Evolutionary conservation across 2,888 invertebrate species (phyloP), one percentile per base, ranked within the genome.

Genomic region (Eupithecia dodoneata): DNA sequence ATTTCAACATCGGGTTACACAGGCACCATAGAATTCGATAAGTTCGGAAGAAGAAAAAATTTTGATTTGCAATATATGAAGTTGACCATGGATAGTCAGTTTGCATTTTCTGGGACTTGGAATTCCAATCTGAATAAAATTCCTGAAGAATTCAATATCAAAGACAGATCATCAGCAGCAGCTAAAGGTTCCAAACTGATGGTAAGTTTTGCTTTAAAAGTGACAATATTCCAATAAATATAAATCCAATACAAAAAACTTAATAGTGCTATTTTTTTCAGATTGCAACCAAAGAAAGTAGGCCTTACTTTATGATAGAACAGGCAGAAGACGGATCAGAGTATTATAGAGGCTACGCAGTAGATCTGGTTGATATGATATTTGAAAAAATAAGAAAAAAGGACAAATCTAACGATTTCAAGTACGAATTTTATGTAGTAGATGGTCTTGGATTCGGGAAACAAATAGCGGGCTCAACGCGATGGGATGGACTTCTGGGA

Each of bases 291-390:
- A 90, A 85, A 79, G 81, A 79, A 71, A 89, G 87, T 3, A 81
- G 84, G 80, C 94, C 94, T 3, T 95, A 94, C 82, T 92, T 91
- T 73, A 84, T 89, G 73, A 79, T 85, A 71, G 72, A 79, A 15
- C 82, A 86, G 30, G 79, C 81, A 15, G 87, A 88, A 49, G 90
- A 90, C 41, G 91, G 89, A 2, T 85, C 85, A 4, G 93, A 96
- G 13, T 97, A 74, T 44, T 71, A 95, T 85, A 97, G 97, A 85
- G 99, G 99, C 0, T 99, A 98, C 88, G 97, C 98, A 4, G 96
- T 99, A 73, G 99, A 99, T 89, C 93, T 99, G 0, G 97, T 99
- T 77, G 92, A 97, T 15, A 96, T 96, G 79, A 97, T 99, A 76
- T 96, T 94, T 79, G 79, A 89, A 73, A 79, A 86, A 3, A 92